phyloP scores from a whole-genome alignment of 2,113 vertebrate species.

The Gobio gobio region DNA sequence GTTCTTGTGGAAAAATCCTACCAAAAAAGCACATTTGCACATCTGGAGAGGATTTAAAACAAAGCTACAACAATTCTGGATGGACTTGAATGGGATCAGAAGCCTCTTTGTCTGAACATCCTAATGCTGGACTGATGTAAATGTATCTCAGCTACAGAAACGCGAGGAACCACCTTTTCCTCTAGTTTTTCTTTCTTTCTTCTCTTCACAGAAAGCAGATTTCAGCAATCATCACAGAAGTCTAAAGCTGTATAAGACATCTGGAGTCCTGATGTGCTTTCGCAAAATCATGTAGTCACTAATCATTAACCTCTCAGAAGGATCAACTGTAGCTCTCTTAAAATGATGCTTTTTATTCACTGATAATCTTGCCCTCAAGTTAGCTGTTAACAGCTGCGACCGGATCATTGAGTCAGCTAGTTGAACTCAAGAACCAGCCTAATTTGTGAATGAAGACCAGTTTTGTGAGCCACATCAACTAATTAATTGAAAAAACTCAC shows the following conservation, averaged over 20 bases:
- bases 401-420: not conserved
- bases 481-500: not conserved
- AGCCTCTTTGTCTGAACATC: conserved; percentile 15
- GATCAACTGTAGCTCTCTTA: not conserved
- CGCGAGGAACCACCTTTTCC: not conserved
- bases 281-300: not conserved
- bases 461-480: not conserved
- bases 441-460: not conserved
- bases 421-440: not conserved
- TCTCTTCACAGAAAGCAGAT: conserved; percentile 4
- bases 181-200: not conserved
- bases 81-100: conserved; percentile 38
- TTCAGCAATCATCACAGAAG: not conserved
- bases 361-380: conserved; percentile 8
- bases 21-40: conserved; percentile 20
- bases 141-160: not conserved
- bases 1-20: conserved; percentile 4
- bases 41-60: conserved; percentile 19
- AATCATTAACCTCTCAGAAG: not conserved
- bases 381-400: not conserved
- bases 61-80: conserved; percentile 36
- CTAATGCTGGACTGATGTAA: not conserved
- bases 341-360: not conserved
- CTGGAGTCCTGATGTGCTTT: conserved; percentile 38
- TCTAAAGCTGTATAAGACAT: not conserved